Conservation (phyloP, 2,888 invertebrate genomes). For the Microctonus hyperodae region DNA sequence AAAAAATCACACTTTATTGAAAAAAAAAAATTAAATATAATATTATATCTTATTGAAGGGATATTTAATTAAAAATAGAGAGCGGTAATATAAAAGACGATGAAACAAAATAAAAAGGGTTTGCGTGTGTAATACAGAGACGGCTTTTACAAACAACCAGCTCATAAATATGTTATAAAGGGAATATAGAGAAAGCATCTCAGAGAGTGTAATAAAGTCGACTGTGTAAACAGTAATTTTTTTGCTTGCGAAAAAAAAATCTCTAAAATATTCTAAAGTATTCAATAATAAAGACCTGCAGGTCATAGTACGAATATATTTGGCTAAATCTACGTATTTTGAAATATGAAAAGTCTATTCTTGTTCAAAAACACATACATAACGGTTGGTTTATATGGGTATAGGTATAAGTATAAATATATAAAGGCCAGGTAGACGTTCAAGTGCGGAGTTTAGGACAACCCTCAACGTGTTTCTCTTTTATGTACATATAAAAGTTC, state of each 20-base stretch:
- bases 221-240: conserved; percentile 1
- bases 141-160: background rate
- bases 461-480: conserved; percentile 5
- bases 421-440: conserved; percentile 40
- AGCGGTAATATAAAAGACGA: background rate
- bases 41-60: background rate
- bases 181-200: background rate
- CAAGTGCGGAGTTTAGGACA: conserved; percentile 39
- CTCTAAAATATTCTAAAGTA: background rate
- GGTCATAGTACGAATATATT: background rate
- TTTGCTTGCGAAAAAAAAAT: background rate
- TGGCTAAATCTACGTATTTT: too few relatives aligned
- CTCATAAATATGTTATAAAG: conserved; percentile 4
- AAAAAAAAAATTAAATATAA: background rate
- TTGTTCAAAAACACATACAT: background rate
- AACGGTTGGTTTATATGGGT: background rate
- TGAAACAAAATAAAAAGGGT: background rate
- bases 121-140: background rate
- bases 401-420: too few relatives aligned
- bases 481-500: too few relatives aligned
- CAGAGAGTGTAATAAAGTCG: background rate
- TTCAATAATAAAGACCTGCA: background rate
- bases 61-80: background rate
- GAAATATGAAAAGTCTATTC: too few relatives aligned
- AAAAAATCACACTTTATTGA: too few relatives aligned